Conservation (phyloP, 2,888 invertebrate genomes). For the Trissolcus japonicus region DNA sequence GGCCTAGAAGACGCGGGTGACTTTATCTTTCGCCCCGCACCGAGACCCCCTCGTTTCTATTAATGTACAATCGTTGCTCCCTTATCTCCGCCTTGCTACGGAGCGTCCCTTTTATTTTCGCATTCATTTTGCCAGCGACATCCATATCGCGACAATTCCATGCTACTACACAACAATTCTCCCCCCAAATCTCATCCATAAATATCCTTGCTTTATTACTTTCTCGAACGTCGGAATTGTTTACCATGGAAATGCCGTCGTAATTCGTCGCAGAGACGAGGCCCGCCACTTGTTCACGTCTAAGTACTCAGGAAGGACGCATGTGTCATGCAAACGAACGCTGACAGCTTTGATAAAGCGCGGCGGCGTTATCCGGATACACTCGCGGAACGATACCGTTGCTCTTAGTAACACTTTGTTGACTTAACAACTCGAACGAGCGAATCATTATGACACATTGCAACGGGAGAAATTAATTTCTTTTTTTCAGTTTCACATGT, state of each 20-base stretch:
- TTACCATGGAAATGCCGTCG: constrained; percentile 48
- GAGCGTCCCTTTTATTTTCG: constrained; percentile 49
- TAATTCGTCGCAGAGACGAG: constrained; percentile 50
- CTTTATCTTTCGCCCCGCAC: constrained; percentile 35
- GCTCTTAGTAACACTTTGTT: constrained; percentile 50
- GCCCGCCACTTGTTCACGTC: constrained; percentile 53
- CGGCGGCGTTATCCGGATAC: constrained; percentile 36
- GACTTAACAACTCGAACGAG: constrained; percentile 24
- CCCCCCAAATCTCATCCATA: constrained; percentile 51
- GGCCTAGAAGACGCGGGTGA: constrained; percentile 26
- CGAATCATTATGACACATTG: constrained; percentile 6
- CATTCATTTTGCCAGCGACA: constrained; percentile 48
- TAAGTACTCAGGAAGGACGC: constrained; percentile 48
- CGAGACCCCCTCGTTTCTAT: constrained; percentile 49
- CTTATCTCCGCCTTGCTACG: constrained; percentile 49
- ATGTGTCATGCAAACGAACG: constrained; percentile 52
- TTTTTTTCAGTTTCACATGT: too few relatives aligned
- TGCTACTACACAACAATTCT: constrained; percentile 46
- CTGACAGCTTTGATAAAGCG: constrained; percentile 49
- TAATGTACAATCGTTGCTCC: constrained; percentile 53
- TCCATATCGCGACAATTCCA: constrained; percentile 54
- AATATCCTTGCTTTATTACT: constrained; percentile 52
- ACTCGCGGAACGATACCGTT: constrained; percentile 43
- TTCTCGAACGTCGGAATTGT: constrained; percentile 52
- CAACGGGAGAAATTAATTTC: too few relatives aligned